phyloP scores from a whole-genome alignment of 2,113 vertebrate species.

The Serinus canaria region DNA sequence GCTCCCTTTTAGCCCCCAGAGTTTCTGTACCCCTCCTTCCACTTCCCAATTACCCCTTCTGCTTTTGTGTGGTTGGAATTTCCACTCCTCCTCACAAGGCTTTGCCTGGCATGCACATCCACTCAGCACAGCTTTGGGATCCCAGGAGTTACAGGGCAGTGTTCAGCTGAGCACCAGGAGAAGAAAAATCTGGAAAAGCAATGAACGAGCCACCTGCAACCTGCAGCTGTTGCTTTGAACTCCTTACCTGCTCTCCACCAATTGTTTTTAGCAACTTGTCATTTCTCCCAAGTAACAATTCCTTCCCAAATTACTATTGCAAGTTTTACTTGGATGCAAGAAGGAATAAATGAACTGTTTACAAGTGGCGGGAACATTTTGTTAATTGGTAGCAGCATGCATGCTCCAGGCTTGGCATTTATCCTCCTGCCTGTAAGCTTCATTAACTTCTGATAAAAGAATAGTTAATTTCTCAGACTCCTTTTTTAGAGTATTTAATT shows the following conservation, averaged over 20 bases:
- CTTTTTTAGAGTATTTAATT: not conserved
- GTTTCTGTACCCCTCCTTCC: not conserved
- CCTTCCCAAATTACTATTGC: not conserved
- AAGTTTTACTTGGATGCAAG: not conserved
- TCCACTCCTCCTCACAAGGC: not conserved
- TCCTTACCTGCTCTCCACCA: not conserved
- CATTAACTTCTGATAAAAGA: slow-evolving; percentile 28
- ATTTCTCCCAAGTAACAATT: not conserved
- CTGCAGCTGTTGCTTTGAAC: not conserved
- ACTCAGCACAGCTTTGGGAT: not conserved
- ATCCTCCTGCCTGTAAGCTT: slow-evolving; percentile 10
- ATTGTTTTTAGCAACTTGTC: not conserved
- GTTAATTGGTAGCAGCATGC: slow-evolving; percentile 35
- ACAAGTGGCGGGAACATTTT: not conserved
- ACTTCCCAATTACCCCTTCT: fast-evolving
- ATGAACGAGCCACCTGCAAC: fast-evolving
- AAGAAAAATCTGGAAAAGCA: not conserved
- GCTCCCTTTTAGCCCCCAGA: not conserved
- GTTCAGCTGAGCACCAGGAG: not conserved
- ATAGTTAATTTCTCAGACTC: slow-evolving; percentile 16
- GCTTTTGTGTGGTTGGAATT: not conserved
- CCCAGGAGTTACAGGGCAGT: fast-evolving
- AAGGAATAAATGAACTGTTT: not conserved
- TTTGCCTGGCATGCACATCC: fast-evolving
- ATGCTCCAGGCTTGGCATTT: not conserved